These are phyloP conservation scores for Pithys albifrons DNA, from an alignment of 2,113 vertebrate genomes.

Conservation along the genomic window DNA sequence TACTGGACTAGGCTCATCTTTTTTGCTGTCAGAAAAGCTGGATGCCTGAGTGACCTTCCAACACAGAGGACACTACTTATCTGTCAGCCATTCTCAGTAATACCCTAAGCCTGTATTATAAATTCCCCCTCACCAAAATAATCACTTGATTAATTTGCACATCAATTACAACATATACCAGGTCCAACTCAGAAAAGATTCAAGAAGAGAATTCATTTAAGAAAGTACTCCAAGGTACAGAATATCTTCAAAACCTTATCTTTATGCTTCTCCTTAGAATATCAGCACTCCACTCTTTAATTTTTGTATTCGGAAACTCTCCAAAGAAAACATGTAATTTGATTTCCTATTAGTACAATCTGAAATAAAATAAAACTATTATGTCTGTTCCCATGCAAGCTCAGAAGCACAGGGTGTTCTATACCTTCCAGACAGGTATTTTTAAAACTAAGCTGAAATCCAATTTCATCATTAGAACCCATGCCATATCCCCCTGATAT, in stretches of 20 bases:
- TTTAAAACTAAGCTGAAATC: not conserved
- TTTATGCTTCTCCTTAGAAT: not conserved
- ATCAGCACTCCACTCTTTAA: not conserved
- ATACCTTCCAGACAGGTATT: not conserved
- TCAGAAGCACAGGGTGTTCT: not conserved
- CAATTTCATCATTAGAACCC: not conserved
- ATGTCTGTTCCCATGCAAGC: not conserved
- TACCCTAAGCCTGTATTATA: slow-evolving; percentile 56
- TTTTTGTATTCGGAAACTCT: not conserved
- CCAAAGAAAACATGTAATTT: not conserved
- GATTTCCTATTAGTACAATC: not conserved
- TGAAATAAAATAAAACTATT: not conserved
- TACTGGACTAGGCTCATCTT: not conserved
- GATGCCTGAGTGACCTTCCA: slow-evolving; percentile 49
- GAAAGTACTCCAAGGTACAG: not conserved
- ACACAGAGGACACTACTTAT: slow-evolving; percentile 46
- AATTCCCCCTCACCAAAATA: slow-evolving; percentile 37
- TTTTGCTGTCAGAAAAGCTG: slow-evolving; percentile 19
- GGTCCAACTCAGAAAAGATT: not conserved
- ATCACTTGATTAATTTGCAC: slow-evolving; percentile 56
- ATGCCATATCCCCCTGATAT: not conserved
- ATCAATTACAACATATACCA: not conserved
- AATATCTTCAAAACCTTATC: not conserved
- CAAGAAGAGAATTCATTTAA: not conserved
- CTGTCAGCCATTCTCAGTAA: slow-evolving; percentile 31